Percentiles rank a stretch among this genome's conserved stretches.
phyloP scores from a whole-genome alignment of 1,140 invertebrate species.

The Lerema accius region DNA sequence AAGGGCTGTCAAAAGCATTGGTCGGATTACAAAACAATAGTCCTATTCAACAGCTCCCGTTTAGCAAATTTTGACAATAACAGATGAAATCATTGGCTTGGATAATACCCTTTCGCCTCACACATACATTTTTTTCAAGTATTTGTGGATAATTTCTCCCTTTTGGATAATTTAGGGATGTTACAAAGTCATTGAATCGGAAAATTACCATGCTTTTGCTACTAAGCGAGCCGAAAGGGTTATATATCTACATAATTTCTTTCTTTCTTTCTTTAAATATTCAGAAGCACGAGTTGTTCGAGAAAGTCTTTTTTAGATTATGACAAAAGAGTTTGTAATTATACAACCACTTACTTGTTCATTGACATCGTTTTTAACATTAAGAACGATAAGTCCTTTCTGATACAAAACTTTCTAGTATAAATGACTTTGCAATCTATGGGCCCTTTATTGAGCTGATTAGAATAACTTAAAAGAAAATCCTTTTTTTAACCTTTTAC shows the following conservation, averaged over 20 bases:
- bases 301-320: background rate
- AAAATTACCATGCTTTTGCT: constrained; percentile 40
- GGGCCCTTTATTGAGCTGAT: too few species aligned
- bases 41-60: constrained; percentile 38
- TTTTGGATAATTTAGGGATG: constrained; percentile 16
- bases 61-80: constrained; percentile 45
- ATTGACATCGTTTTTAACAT: too few species aligned
- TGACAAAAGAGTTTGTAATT: background rate
- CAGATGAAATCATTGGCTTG: constrained; percentile 49
- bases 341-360: background rate
- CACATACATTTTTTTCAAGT: constrained; percentile 48
- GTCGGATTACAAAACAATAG: constrained; percentile 50
- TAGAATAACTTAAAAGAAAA: too few species aligned
- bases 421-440: too few species aligned
- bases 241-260: too few species aligned
- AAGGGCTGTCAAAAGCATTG: constrained; percentile 22
- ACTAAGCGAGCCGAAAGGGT: constrained; percentile 13
- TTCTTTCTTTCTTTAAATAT: too few species aligned
- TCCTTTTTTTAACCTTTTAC: too few species aligned
- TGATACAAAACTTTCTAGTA: too few species aligned
- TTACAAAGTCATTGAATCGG: constrained; percentile 44
- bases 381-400: too few species aligned
- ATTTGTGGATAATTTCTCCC: constrained; percentile 34
- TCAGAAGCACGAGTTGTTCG: constrained; percentile 12
- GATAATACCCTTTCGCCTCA: constrained; percentile 43